Percentiles rank a stretch among this genome's conserved stretches.
These are phyloP conservation scores for Limnothrissa miodon DNA, from an alignment of 2,113 vertebrate species.

Conservation along the genomic window DNA sequence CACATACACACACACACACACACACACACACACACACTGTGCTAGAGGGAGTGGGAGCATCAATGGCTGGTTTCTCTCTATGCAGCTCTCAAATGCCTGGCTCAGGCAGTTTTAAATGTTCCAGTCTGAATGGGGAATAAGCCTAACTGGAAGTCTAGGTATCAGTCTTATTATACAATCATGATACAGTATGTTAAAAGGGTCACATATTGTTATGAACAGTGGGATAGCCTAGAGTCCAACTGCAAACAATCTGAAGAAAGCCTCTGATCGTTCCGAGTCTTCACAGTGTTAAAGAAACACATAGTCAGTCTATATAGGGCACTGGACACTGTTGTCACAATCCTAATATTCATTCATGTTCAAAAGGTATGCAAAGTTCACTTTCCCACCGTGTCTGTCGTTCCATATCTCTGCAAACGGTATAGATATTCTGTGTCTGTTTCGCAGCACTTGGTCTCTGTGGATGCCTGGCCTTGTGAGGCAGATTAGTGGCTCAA, in stretches of 20 bases:
- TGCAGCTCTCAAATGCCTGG: neutral
- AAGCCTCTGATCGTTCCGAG: no score
- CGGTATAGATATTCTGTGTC: no score
- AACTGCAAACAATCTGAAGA: neutral
- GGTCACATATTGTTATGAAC: neutral
- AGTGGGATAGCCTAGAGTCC: neutral
- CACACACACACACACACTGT: constrained; percentile 17
- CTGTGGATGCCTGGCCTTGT: neutral
- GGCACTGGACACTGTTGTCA: neutral
- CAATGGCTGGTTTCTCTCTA: neutral
- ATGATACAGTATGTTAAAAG: neutral
- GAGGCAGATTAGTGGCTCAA: neutral
- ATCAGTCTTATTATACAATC: neutral
- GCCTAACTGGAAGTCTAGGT: neutral
- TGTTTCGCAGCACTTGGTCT: neutral
- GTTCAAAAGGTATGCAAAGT: neutral
- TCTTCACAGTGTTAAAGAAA: neutral
- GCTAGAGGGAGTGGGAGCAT: neutral
- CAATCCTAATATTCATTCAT: neutral
- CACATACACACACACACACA: constrained; percentile 47
- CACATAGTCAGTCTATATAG: neutral
- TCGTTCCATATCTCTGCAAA: neutral
- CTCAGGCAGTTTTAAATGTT: neutral
- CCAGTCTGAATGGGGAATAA: neutral
- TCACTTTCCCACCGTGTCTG: neutral